A percentile compares a stretch with the other conserved stretches of the same genome.
Conservation (phyloP, 2,113 vertebrate species). For the Dromiciops gliroides region DNA sequence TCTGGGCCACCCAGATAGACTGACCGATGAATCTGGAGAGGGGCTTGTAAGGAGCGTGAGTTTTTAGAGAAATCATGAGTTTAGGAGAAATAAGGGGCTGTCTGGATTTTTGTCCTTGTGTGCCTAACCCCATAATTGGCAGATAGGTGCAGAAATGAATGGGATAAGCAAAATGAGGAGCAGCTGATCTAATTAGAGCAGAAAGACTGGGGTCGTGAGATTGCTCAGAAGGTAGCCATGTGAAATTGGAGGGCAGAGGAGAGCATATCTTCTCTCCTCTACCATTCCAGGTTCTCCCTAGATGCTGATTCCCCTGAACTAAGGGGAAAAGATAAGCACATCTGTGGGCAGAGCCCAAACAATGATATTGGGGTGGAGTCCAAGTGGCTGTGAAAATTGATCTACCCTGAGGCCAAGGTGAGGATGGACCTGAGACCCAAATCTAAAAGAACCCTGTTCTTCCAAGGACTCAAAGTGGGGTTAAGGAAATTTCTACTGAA, state of each 20-base stretch:
- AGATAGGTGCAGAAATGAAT: no score
- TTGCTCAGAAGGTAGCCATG: fast-evolving
- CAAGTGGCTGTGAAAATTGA: neutral
- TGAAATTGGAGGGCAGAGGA: neutral
- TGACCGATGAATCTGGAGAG: fast-evolving
- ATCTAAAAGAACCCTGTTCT: neutral
- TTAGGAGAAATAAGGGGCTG: neutral
- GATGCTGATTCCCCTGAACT: neutral
- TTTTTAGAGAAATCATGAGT: neutral
- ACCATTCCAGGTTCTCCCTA: neutral
- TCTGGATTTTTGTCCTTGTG: neutral
- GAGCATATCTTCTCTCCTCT: neutral
- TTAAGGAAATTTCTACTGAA: neutral
- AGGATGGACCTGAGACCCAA: neutral
- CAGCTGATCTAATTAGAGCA: neutral
- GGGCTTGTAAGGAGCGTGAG: neutral
- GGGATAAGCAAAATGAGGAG: neutral
- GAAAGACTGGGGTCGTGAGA: neutral
- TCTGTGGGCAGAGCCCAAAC: neutral
- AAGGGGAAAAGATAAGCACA: fast-evolving
- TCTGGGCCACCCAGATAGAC: neutral
- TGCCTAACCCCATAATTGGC: neutral
- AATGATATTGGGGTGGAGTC: fast-evolving
- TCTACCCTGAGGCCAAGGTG: no score
- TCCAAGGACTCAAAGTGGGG: neutral